These are phyloP conservation scores for Tychaedon coryphoeus DNA, from an alignment of 2,113 vertebrate genomes.

Conservation along the genomic window DNA sequence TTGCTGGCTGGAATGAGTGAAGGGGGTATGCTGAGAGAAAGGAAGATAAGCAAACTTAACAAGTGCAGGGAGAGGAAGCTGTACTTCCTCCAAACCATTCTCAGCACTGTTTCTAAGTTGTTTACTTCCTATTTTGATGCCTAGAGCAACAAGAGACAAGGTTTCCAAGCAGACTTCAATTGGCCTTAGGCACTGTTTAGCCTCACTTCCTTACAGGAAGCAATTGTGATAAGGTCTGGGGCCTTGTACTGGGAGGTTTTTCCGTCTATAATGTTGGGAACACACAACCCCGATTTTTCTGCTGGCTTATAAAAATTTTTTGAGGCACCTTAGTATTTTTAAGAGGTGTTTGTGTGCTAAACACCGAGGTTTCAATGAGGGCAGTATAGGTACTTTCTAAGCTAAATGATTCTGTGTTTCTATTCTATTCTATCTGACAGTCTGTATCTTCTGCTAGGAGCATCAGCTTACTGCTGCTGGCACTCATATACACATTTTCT, in stretches of 20 bases:
- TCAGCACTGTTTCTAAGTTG: conserved; percentile 77
- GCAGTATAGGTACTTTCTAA: not conserved
- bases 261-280: conserved; percentile 76
- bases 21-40: conserved; percentile 39
- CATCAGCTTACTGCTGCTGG: not conserved
- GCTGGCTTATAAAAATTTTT: conserved; percentile 62
- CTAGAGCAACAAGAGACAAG: conserved; percentile 73
- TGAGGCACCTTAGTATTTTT: conserved; percentile 8
- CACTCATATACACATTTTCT: not conserved
- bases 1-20: not conserved
- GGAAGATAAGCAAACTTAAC: conserved; percentile 62
- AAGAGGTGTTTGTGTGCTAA: not conserved
- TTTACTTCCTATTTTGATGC: conserved; percentile 83
- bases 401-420: not conserved
- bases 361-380: not conserved
- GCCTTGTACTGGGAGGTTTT: conserved; percentile 68
- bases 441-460: not conserved
- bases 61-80: conserved; percentile 72
- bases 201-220: conserved; percentile 78
- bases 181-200: conserved; percentile 73
- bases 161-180: conserved; percentile 55
- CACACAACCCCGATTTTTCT: conserved; percentile 58
- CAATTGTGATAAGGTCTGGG: conserved; percentile 81
- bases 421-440: not conserved
- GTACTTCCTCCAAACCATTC: conserved; percentile 73